phyloP scores from a whole-genome alignment of 1,140 invertebrate genomes.

The Procambarus virginalis region DNA sequence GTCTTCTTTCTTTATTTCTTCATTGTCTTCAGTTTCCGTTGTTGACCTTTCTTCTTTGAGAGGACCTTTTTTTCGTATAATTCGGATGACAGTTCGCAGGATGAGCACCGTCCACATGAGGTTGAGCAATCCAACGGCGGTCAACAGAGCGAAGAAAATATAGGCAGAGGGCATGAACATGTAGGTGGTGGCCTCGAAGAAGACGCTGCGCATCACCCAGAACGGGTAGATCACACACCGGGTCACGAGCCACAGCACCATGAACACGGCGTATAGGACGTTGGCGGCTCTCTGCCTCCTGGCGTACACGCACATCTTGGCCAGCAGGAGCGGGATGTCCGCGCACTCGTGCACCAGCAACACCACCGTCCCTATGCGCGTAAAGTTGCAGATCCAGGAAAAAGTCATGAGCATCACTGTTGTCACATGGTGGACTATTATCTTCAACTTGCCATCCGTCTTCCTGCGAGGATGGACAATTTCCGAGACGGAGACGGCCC shows the following conservation, averaged over 20 bases:
- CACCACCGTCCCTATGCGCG: constrained; percentile 92
- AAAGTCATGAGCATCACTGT: constrained; percentile 77
- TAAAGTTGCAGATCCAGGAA: constrained; percentile 95
- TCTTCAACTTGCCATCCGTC: constrained; percentile 60
- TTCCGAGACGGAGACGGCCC: constrained; percentile 73
- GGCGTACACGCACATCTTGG: constrained; percentile 94
- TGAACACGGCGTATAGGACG: constrained; percentile 89
- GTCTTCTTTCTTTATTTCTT: neutral
- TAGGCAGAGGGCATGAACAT: constrained; percentile 96
- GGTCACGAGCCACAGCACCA: constrained; percentile 90
- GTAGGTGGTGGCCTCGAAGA: constrained; percentile 87
- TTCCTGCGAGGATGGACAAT: constrained; percentile 19
- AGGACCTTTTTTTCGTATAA: neutral
- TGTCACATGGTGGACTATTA: constrained; percentile 80
- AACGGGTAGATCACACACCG: constrained; percentile 90
- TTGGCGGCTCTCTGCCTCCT: constrained; percentile 89
- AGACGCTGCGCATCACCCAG: constrained; percentile 87
- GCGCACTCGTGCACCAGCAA: constrained; percentile 94
- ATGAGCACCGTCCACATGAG: constrained; percentile 52
- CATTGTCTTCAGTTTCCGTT: neutral
- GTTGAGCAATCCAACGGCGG: constrained; percentile 34
- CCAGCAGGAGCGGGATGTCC: constrained; percentile 83
- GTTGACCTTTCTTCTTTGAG: constrained; percentile 18
- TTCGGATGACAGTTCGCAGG: constrained; percentile 1
- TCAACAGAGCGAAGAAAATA: constrained; percentile 86